Conservation (phyloP, 2,888 invertebrate species). For the Pocota personata region DNA sequence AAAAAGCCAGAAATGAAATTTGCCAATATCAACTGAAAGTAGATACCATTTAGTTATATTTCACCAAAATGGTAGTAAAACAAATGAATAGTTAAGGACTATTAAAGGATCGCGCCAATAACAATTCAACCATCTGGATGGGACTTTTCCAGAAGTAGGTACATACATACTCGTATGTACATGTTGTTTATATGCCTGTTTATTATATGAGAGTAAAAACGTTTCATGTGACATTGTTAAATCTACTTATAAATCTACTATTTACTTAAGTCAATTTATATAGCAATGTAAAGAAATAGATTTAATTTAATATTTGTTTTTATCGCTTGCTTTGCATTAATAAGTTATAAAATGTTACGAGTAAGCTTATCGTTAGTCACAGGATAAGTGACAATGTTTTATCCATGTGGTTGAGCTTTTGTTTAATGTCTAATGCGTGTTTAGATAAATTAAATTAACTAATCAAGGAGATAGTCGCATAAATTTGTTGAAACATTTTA, state of each 20-base stretch:
- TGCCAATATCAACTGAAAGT: too few relatives aligned
- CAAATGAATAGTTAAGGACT: too few relatives aligned
- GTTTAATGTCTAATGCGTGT: neutral
- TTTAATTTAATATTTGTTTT: neutral
- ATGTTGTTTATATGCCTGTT: too few relatives aligned
- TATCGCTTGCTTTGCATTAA: slow-evolving; percentile 9
- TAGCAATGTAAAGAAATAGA: neutral
- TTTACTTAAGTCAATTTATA: neutral
- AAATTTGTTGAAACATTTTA: neutral
- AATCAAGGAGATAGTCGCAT: neutral
- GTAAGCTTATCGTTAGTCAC: slow-evolving; percentile 5
- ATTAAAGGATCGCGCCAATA: too few relatives aligned
- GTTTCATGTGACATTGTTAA: neutral
- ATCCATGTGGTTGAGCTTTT: neutral
- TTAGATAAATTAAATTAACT: neutral
- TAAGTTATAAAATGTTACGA: neutral
- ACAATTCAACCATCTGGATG: too few relatives aligned
- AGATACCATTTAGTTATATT: too few relatives aligned
- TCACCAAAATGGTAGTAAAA: too few relatives aligned
- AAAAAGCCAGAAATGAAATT: too few relatives aligned
- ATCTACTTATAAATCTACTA: neutral
- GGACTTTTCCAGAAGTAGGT: too few relatives aligned
- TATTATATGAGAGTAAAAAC: too few relatives aligned
- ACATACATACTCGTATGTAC: too few relatives aligned
- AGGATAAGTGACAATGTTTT: neutral